Percentiles rank a stretch among this genome's conserved stretches.
Evolutionary conservation across 2,797 vertebrate species (phyloP).

Genomic region (Chiloscyllium punctatum): DNA sequence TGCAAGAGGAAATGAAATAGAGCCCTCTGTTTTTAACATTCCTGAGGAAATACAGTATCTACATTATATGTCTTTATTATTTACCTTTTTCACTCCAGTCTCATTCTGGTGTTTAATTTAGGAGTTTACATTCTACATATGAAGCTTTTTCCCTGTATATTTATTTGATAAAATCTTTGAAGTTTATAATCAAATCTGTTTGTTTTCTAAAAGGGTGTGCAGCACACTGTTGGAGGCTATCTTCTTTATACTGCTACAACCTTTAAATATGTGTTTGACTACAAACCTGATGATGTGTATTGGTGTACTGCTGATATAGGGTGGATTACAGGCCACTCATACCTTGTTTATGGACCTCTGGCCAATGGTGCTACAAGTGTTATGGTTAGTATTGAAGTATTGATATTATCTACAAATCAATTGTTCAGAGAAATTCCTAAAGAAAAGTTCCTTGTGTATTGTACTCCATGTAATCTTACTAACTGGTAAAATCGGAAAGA

Average conservation of each 20-base stretch:
- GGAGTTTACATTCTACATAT: neutral
- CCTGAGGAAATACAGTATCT: too few species aligned
- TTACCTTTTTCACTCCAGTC: too few species aligned
- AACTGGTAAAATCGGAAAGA: neutral
- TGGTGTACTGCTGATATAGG: slow-evolving; percentile 97
- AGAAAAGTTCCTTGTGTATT: neutral
- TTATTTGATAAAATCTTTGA: neutral
- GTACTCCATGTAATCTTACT: neutral
- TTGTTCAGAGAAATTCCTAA: neutral
- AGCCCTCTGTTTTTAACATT: too few species aligned
- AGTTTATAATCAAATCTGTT: slow-evolving; percentile 32
- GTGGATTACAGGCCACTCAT: slow-evolving; percentile 96
- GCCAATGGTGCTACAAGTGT: slow-evolving; percentile 87
- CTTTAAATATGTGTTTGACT: slow-evolving; percentile 91
- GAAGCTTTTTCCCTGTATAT: neutral
- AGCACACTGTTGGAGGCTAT: slow-evolving; percentile 87
- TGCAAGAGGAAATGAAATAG: too few species aligned
- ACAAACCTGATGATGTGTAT: slow-evolving; percentile 80
- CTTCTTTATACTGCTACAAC: slow-evolving; percentile 84
- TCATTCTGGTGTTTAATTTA: neutral
- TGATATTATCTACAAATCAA: neutral
- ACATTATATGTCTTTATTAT: too few species aligned
- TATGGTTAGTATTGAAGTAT: slow-evolving; percentile 66
- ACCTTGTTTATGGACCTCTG: slow-evolving; percentile 87
- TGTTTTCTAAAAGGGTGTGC: slow-evolving; percentile 70